Evolutionary conservation across 1,140 invertebrate genomes (phyloP).

Genomic region (Bombus breviceps): DNA sequence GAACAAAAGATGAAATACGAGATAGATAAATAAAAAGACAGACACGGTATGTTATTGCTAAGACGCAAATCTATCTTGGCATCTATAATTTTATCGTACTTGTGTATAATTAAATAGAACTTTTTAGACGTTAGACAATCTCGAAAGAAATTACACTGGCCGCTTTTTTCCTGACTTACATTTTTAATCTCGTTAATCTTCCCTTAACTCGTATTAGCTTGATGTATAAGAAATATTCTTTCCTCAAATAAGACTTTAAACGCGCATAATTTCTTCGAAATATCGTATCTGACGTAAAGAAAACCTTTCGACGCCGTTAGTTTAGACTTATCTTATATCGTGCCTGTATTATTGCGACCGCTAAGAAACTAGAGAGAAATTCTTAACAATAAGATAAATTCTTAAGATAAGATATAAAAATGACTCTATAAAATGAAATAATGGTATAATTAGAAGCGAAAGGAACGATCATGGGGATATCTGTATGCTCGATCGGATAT

Average conservation of each 20-base stretch:
- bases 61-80: conserved; percentile 1
- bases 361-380: neutral
- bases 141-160: neutral
- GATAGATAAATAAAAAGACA: conserved; percentile 36
- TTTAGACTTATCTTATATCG: no score
- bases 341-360: neutral
- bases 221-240: neutral
- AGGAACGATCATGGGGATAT: neutral
- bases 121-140: neutral
- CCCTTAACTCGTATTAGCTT: neutral
- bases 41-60: conserved; percentile 5
- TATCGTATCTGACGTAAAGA: neutral
- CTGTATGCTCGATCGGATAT: neutral
- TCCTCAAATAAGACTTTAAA: neutral
- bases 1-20: conserved; percentile 37
- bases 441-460: neutral
- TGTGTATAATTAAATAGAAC: neutral
- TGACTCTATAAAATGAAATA: neutral
- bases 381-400: neutral
- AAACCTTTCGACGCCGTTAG: no score
- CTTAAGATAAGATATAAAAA: neutral
- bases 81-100: conserved; percentile 11
- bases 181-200: neutral
- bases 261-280: no score
- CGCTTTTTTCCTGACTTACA: no score